These are phyloP conservation scores for Cyrtodaria siliqua DNA, from an alignment of 2,888 invertebrate species.

Conservation along the genomic window DNA sequence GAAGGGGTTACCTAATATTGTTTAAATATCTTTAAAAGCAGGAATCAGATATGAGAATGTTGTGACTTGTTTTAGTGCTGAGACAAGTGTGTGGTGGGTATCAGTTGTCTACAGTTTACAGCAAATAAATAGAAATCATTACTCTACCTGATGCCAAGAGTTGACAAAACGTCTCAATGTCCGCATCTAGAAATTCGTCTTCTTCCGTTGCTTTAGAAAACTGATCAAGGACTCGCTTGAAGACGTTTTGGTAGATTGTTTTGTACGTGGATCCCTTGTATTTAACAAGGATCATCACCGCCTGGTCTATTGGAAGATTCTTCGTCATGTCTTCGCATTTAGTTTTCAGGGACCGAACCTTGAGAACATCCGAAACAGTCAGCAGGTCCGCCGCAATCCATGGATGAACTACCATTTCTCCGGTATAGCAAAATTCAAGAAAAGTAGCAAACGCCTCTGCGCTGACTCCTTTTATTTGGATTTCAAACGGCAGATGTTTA, in stretches of 20 bases:
- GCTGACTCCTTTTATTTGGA: constrained; percentile 69
- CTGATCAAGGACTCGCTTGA: constrained; percentile 1
- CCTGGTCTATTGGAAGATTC: constrained; percentile 58
- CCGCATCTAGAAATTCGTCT: constrained; percentile 55
- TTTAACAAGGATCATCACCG: constrained; percentile 55
- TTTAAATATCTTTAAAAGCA: too few species aligned
- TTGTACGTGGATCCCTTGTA: constrained; percentile 21
- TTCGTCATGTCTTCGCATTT: constrained; percentile 43
- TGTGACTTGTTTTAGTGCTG: too few species aligned
- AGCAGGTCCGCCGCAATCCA: constrained; percentile 68
- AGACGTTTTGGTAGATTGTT: not conserved
- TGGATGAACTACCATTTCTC: constrained; percentile 50
- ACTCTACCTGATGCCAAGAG: constrained; percentile 63
- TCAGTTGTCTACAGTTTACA: too few species aligned
- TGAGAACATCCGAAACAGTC: constrained; percentile 67
- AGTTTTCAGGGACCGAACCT: constrained; percentile 53
- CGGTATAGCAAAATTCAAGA: constrained; percentile 73
- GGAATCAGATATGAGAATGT: too few species aligned
- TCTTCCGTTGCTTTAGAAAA: constrained; percentile 37
- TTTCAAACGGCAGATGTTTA: constrained; percentile 61
- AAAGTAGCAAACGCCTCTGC: constrained; percentile 70
- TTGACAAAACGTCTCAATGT: constrained; percentile 57
- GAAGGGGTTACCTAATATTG: too few species aligned
- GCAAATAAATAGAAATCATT: too few species aligned
- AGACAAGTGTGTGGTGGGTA: too few species aligned